Percentiles rank a stretch among this genome's conserved stretches.
phyloP scores from a whole-genome alignment of 2,888 invertebrate species.

The Meta bourneti region DNA sequence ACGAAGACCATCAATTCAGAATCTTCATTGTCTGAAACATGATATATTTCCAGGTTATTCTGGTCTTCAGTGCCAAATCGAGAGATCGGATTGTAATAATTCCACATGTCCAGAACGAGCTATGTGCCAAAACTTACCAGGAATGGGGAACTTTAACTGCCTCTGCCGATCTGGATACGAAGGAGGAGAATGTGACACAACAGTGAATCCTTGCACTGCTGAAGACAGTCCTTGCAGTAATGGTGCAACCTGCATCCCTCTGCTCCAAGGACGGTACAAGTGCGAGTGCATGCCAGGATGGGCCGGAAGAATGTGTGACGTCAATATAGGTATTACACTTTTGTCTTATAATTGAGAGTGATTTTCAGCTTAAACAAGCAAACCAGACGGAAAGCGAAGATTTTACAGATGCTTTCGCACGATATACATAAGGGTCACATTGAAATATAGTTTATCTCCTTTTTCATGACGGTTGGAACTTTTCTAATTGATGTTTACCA shows the following conservation, averaged over 20 bases:
- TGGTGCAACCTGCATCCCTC: slow-evolving; percentile 92
- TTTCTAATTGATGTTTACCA: no score
- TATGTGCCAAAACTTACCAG: slow-evolving; percentile 97
- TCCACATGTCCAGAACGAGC: slow-evolving; percentile 96
- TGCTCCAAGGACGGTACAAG: slow-evolving; percentile 91
- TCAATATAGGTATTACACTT: slow-evolving; percentile 83
- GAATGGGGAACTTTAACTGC: slow-evolving; percentile 90
- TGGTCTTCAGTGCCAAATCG: slow-evolving; percentile 96
- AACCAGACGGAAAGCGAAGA: no score
- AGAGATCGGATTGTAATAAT: slow-evolving; percentile 92
- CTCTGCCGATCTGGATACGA: slow-evolving; percentile 96
- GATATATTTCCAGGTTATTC: slow-evolving; percentile 84
- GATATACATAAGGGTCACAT: no score
- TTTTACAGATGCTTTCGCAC: no score
- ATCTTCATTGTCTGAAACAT: neutral
- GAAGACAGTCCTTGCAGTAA: slow-evolving; percentile 95
- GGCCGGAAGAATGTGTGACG: slow-evolving; percentile 97
- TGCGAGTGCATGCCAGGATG: slow-evolving; percentile 98
- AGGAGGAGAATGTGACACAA: slow-evolving; percentile 93
- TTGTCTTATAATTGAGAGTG: neutral
- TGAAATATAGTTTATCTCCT: no score
- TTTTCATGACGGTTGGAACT: neutral
- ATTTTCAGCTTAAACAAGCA: neutral
- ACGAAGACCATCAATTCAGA: neutral
- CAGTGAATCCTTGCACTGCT: slow-evolving; percentile 86